Base-by-base conservation (phyloP, 2,797 vertebrate genomes). In the Pseudotriccus pelzelni region DNA sequence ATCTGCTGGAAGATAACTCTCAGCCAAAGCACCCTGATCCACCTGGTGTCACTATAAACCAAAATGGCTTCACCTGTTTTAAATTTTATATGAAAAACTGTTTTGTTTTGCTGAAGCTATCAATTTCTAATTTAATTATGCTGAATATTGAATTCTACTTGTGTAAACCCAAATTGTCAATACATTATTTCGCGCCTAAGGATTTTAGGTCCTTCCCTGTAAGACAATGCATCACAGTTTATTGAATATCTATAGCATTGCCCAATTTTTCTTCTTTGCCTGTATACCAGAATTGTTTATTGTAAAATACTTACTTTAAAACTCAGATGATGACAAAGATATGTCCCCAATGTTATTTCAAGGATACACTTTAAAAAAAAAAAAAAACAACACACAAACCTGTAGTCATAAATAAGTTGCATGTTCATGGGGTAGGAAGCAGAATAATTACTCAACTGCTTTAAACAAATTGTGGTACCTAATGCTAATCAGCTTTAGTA, bases 401-500 rank as follows among this genome's bases (percentile, higher is more conserved):
- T 56, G 89, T 56, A 87, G n/a, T 68, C 87, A 92, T 92, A 97
- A 96, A 90, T 70, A 93, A 87, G 84, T 94, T 89, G 37, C 70
- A 56, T 66, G 70, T 91, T 78, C 92, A 84, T 49, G 36, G 73
- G 73, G 87, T 80, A 84, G 79, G 77, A 91, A 89, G 77, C 69
- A 87, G 77, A 92, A 89, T 96, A 97, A 97, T 97, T 95, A 96
- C 60, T 96, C 86, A 90, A 84, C 86, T 90, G 85, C 90, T 96
- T 97, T 96, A 96, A 96, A 96, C 96, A 97, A 97, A 97, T 94
- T 88, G 94, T 91, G 66, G 67, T 89, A 93, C 83, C 90, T 94
- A 84, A 89, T 82, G 90, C 90, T 96, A 97, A 97, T 94, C 93
- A 92, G 90, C 89, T 96, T 90, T 94, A 94, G 91, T 94, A 96